Conservation (phyloP, 2,113 vertebrate genomes). For the Otus sunia region DNA sequence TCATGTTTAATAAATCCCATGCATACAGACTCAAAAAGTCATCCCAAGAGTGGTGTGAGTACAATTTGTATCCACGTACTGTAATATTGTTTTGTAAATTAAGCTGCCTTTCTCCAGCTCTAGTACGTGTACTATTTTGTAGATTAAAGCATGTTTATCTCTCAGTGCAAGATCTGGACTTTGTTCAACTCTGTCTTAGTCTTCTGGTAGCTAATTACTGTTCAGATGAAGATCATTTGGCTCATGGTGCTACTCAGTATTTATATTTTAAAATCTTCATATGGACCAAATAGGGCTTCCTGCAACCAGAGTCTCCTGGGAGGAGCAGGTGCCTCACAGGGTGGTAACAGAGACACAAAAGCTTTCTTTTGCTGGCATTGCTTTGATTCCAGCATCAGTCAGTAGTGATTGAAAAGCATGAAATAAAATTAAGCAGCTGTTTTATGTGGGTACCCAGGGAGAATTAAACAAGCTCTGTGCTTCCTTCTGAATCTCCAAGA, state of each 20-base stretch:
- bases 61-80: background rate
- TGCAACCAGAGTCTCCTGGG: background rate
- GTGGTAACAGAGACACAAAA: background rate
- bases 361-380: background rate
- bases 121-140: background rate
- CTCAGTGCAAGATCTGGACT: background rate
- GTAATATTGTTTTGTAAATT: conserved; percentile 5
- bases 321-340: background rate
- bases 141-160: background rate
- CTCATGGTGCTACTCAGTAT: background rate
- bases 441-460: background rate
- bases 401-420: background rate
- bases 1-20: background rate
- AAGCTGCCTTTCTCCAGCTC: background rate
- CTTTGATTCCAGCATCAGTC: background rate
- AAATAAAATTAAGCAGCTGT: background rate
- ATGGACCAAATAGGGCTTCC: background rate
- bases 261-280: background rate
- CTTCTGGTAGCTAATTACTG: background rate
- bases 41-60: background rate
- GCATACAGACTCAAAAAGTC: background rate
- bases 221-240: background rate
- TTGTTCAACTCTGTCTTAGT: background rate
- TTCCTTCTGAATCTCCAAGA: background rate
- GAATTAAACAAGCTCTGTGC: background rate